Conservation (phyloP, 2,797 vertebrate genomes). For the Catharus ustulatus region DNA sequence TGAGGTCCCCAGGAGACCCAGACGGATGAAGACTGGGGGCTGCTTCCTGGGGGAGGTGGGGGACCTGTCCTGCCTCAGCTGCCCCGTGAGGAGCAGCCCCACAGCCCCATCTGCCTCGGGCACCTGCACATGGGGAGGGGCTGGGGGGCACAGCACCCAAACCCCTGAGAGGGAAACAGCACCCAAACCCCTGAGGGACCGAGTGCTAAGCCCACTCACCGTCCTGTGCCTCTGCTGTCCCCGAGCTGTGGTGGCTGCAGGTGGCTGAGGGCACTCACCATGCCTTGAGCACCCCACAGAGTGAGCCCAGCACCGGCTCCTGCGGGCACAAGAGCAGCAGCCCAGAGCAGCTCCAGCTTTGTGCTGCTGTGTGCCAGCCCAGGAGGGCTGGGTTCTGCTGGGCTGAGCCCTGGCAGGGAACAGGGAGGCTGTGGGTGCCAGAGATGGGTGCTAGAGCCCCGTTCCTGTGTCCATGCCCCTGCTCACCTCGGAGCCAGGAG, state of each 20-base stretch:
- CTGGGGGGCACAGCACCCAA: neutral
- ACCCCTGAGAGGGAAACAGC: too few species aligned
- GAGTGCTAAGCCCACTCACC: accelerated
- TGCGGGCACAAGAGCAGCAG: accelerated
- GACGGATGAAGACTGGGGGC: neutral
- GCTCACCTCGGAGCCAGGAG: neutral
- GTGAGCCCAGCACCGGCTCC: accelerated
- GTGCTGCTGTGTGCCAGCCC: neutral
- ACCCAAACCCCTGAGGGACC: accelerated
- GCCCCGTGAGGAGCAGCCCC: accelerated
- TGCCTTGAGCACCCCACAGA: accelerated
- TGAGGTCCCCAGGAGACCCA: accelerated
- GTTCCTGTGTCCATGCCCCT: accelerated
- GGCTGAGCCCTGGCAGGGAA: neutral
- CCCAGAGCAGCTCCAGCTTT: neutral
- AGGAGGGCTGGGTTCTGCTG: neutral
- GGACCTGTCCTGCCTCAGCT: neutral
- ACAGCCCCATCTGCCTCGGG: accelerated
- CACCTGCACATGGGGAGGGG: neutral
- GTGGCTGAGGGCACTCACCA: neutral
- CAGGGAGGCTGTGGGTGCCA: neutral
- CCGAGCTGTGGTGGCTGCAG: accelerated
- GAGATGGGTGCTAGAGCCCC: neutral
- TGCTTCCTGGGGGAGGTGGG: neutral
- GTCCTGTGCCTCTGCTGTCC: neutral